These are phyloP conservation scores for Imbricaverruca yamaguchii DNA, from an alignment of 2,888 invertebrate genomes.

Conservation along the genomic window DNA sequence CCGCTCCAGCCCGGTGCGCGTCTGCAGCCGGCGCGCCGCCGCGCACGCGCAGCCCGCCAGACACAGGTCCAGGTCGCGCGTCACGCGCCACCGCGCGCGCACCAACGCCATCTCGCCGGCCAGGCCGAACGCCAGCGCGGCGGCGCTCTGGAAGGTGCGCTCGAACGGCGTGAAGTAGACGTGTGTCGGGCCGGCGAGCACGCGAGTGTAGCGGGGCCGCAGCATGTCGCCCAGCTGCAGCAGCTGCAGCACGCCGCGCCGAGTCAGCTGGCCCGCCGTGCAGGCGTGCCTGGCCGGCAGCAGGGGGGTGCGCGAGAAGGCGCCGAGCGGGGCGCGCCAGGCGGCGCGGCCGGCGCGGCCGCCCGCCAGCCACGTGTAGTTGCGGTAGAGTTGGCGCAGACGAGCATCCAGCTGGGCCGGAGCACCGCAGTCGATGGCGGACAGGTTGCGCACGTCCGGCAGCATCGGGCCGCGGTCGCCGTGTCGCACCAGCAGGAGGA, in stretches of 20 bases:
- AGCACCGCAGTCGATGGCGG: neutral
- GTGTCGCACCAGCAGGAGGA: neutral
- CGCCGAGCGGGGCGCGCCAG: neutral
- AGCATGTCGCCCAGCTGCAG: neutral
- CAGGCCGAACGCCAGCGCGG: neutral
- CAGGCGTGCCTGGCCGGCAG: neutral
- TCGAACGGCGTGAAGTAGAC: neutral
- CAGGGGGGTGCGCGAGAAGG: neutral
- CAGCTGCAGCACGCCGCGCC: neutral
- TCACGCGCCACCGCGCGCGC: neutral
- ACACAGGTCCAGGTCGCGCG: neutral
- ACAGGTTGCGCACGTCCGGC: neutral
- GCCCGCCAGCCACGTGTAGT: neutral
- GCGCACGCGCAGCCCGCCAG: neutral
- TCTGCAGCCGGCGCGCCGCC: constrained; percentile 4
- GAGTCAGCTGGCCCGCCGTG: neutral
- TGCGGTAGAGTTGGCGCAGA: neutral
- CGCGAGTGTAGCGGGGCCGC: neutral
- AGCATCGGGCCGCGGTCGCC: constrained; percentile 14
- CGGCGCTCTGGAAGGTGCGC: neutral
- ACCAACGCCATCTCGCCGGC: neutral
- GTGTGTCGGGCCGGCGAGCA: neutral
- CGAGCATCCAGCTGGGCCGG: neutral
- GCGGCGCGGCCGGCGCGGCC: neutral
- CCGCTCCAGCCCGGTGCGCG: neutral